Percentiles rank a stretch among this genome's conserved stretches.
Conservation (phyloP, 2,113 vertebrate genomes). For the Cercocebus atys region DNA sequence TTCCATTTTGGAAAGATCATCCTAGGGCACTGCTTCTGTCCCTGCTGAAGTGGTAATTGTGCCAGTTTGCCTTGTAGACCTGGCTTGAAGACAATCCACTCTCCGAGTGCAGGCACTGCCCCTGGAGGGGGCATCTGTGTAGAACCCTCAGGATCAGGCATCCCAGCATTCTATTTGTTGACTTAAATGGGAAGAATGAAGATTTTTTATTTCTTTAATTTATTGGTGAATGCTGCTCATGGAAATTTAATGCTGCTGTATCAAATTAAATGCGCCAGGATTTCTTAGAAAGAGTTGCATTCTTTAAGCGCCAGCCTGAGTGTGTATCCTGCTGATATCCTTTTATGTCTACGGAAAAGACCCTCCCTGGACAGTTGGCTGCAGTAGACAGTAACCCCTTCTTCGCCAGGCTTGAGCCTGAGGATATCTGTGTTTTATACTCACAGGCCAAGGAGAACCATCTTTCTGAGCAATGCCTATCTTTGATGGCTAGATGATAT, state of each 20-base stretch:
- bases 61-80: background rate
- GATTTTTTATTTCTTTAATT: background rate
- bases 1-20: background rate
- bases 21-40: background rate
- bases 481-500: slow-evolving; percentile 54
- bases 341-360: background rate
- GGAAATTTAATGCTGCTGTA: background rate
- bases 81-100: background rate
- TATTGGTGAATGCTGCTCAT: background rate
- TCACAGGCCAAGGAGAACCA: slow-evolving; percentile 51
- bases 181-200: background rate
- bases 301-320: background rate
- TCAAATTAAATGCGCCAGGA: background rate
- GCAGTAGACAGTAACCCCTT: background rate
- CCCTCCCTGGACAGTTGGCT: background rate
- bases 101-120: accelerated
- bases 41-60: background rate
- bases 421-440: background rate
- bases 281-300: background rate
- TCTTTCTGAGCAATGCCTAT: background rate
- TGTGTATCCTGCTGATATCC: background rate
- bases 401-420: background rate
- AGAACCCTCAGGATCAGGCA: background rate
- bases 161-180: background rate
- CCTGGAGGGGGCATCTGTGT: background rate